These are phyloP conservation scores for Bubo scandiacus DNA, from an alignment of 2,113 vertebrate species.

Conservation along the genomic window DNA sequence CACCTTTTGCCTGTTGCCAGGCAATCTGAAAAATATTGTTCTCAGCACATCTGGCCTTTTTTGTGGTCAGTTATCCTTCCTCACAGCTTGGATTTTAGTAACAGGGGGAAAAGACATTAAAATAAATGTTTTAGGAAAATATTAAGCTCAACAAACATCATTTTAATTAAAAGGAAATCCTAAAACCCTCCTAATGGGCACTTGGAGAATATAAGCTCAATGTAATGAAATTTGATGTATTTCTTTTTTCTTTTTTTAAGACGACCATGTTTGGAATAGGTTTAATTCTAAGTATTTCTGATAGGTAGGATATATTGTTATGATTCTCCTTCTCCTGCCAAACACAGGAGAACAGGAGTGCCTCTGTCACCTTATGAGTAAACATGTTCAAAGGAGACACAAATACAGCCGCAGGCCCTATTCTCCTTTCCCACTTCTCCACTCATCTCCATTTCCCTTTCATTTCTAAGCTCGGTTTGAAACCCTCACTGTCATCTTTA, in stretches of 20 bases:
- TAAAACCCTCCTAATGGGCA: slow-evolving; percentile 37
- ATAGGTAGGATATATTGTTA: neutral
- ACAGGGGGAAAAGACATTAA: slow-evolving; percentile 17
- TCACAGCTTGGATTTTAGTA: slow-evolving; percentile 7
- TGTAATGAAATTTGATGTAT: slow-evolving; percentile 19
- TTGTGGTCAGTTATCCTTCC: slow-evolving; percentile 22
- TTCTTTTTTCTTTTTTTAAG: neutral
- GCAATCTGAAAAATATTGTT: slow-evolving; percentile 61
- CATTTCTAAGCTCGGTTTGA: neutral
- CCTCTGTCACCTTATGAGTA: neutral
- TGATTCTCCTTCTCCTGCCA: neutral
- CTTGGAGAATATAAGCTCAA: slow-evolving; percentile 49
- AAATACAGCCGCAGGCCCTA: neutral
- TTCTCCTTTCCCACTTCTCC: neutral
- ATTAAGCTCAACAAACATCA: slow-evolving; percentile 48
- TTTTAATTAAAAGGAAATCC: slow-evolving; percentile 67
- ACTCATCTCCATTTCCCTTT: neutral
- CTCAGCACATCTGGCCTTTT: slow-evolving; percentile 47
- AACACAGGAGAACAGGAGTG: neutral
- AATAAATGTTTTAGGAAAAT: slow-evolving; percentile 52
- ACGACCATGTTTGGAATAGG: neutral
- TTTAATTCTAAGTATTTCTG: neutral
- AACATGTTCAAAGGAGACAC: neutral
- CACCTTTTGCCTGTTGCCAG: slow-evolving; percentile 45
- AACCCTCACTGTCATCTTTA: neutral